phyloP scores from a whole-genome alignment of 2,797 vertebrate species.

The Martes flavigula region DNA sequence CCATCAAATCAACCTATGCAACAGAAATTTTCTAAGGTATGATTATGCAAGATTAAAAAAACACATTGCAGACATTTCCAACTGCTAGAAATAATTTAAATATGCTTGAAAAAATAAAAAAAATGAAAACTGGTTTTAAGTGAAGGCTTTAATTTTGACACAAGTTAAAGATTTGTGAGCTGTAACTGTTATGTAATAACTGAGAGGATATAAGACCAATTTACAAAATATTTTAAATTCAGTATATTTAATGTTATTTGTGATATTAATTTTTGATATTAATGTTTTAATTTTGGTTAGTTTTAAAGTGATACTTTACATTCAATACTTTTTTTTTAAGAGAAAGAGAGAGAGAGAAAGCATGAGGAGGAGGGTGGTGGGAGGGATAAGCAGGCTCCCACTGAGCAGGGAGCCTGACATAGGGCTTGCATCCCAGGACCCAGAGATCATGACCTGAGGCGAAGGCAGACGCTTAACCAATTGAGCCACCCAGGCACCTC shows the following conservation, averaged over 20 bases:
- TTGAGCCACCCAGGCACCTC: too few relatives aligned
- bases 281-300: neutral
- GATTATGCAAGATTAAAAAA: conserved; percentile 21
- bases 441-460: neutral
- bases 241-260: conserved; percentile 6
- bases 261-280: neutral
- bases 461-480: too few relatives aligned
- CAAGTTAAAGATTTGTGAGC: neutral
- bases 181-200: neutral
- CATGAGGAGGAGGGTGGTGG: neutral
- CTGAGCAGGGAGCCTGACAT: too few relatives aligned
- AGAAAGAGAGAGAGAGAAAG: neutral
- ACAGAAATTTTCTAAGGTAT: conserved; percentile 48
- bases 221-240: conserved; percentile 35
- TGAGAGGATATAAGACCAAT: neutral
- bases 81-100: conserved; percentile 6
- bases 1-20: conserved; percentile 54
- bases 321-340: neutral
- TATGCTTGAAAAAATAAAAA: neutral
- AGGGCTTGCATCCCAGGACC: neutral
- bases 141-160: conserved; percentile 29
- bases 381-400: neutral
- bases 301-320: neutral
- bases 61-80: neutral
- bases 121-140: neutral